phyloP scores from a whole-genome alignment of 2,888 invertebrate genomes.

The Pseudolycoriella hygida region DNA sequence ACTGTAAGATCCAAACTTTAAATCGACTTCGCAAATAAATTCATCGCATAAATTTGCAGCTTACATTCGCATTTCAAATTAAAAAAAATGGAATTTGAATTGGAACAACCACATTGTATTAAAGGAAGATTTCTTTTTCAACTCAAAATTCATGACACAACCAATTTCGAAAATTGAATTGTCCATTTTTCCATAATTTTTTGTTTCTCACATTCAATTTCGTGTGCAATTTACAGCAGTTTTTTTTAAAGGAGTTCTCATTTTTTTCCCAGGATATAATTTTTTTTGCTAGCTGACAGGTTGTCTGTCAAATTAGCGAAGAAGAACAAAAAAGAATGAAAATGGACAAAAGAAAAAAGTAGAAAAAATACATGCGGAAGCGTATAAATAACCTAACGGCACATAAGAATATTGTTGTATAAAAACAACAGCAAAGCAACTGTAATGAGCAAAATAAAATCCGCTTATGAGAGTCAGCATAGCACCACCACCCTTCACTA shows the following conservation, averaged over 20 bases:
- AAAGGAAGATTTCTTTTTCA: neutral
- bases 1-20: too few relatives aligned
- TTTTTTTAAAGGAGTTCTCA: neutral
- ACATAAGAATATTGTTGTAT: neutral
- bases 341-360: neutral
- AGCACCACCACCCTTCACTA: too few relatives aligned
- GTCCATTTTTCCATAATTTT: neutral
- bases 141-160: neutral
- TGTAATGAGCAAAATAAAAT: neutral
- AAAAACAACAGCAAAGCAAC: neutral
- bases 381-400: too few relatives aligned
- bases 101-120: too few relatives aligned
- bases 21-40: too few relatives aligned
- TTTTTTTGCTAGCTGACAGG: neutral
- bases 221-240: neutral
- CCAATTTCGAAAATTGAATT: neutral
- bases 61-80: too few relatives aligned
- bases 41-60: too few relatives aligned
- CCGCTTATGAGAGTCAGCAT: neutral
- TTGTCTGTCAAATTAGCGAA: neutral
- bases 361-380: neutral
- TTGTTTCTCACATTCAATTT: too few relatives aligned
- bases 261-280: too few relatives aligned
- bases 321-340: neutral
- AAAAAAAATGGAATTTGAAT: too few relatives aligned